Evolutionary conservation across 2,888 invertebrate species (phyloP).

Genomic region (Xestia sexstrigata): DNA sequence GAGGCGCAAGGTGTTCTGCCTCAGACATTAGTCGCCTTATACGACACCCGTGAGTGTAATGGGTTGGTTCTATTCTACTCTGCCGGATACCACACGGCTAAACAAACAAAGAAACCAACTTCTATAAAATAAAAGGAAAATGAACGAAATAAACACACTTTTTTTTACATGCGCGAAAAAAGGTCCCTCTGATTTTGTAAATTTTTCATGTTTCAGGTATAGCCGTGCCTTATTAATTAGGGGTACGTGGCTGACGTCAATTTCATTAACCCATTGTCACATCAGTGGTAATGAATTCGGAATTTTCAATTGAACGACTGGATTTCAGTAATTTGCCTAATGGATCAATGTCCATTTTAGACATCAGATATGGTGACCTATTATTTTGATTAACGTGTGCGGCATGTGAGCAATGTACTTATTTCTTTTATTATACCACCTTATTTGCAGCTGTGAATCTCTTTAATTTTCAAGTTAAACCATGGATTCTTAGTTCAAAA

Average conservation of each 20-base stretch:
- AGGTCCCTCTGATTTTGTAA: slow-evolving; percentile 14
- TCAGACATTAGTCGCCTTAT: too few relatives aligned
- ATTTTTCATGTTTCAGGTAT: slow-evolving; percentile 46
- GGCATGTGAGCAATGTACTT: slow-evolving; percentile 2
- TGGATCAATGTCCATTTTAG: slow-evolving; percentile 37
- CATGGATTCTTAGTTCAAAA: background rate
- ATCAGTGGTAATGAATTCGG: slow-evolving; percentile 48
- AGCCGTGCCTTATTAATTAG: slow-evolving; percentile 43
- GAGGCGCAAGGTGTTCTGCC: too few relatives aligned
- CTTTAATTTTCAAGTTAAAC: background rate
- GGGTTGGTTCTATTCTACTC: too few relatives aligned
- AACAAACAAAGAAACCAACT: background rate
- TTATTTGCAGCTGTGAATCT: background rate
- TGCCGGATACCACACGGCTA: too few relatives aligned
- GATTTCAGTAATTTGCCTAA: slow-evolving; percentile 56
- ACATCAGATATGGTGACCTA: slow-evolving; percentile 42
- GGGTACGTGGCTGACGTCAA: slow-evolving; percentile 34
- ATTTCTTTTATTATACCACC: background rate
- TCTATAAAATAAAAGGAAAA: background rate
- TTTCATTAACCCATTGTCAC: slow-evolving; percentile 51
- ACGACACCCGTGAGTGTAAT: too few relatives aligned
- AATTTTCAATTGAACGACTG: slow-evolving; percentile 40
- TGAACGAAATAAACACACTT: background rate
- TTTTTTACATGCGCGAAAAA: background rate
- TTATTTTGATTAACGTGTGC: slow-evolving; percentile 47